A percentile compares a stretch with the other conserved stretches of the same genome.
Conservation (phyloP, 2,113 vertebrate species). For the Actinemys pallida region DNA sequence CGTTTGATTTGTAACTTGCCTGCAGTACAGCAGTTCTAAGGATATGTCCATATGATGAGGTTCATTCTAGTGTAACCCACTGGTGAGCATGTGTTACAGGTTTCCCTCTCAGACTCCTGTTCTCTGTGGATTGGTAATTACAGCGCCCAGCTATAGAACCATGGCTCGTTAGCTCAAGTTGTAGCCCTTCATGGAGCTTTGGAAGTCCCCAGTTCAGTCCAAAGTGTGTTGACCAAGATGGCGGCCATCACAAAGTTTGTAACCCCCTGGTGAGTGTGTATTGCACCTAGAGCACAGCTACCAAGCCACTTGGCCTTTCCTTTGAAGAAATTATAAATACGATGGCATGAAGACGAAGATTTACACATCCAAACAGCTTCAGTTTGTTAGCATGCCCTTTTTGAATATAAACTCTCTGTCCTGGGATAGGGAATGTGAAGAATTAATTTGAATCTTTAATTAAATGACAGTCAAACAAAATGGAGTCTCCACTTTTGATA, state of each 20-base stretch:
- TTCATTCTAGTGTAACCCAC: neutral
- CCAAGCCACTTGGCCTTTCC: neutral
- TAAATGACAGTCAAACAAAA: neutral
- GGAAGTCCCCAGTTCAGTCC: neutral
- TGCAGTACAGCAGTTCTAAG: neutral
- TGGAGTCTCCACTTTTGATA: neutral
- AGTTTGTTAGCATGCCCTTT: neutral
- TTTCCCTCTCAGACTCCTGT: neutral
- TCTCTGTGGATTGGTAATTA: neutral
- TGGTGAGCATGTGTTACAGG: neutral
- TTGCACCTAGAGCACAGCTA: accelerated
- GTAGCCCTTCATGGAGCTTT: neutral
- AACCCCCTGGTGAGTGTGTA: accelerated
- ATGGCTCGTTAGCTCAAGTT: neutral
- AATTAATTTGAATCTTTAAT: neutral
- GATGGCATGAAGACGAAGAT: neutral
- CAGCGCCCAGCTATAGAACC: neutral
- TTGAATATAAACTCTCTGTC: neutral
- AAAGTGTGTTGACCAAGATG: neutral
- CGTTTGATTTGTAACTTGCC: neutral
- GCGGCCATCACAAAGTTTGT: neutral
- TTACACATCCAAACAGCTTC: neutral
- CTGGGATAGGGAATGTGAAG: neutral
- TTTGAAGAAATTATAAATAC: neutral
- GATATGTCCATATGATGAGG: neutral